Percentiles rank a stretch among this genome's conserved stretches.
Conservation (phyloP, 2,113 vertebrate genomes). For the Syrrhaptes paradoxus region DNA sequence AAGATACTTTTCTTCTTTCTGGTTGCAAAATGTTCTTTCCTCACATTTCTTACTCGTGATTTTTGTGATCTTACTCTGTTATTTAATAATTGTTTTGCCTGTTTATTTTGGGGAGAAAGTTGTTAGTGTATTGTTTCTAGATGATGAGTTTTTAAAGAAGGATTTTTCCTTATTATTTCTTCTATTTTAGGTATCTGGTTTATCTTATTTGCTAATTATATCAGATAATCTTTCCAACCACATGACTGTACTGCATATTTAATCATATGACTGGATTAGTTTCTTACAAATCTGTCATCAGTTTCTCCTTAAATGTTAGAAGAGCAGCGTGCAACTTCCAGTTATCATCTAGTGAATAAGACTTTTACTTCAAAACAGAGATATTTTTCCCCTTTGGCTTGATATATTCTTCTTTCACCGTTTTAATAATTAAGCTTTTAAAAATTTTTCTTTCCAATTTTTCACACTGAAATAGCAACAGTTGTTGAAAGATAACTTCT, state of each 20-base stretch:
- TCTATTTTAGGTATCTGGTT: neutral
- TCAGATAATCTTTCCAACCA: neutral
- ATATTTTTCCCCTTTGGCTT: neutral
- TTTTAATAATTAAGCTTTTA: neutral
- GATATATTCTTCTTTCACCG: neutral
- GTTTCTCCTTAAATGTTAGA: neutral
- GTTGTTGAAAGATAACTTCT: neutral
- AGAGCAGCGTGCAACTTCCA: neutral
- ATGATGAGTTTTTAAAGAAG: neutral
- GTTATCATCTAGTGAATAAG: neutral
- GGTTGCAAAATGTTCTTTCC: neutral
- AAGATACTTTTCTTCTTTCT: neutral
- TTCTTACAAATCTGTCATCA: neutral
- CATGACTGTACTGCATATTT: neutral
- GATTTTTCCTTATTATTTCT: neutral
- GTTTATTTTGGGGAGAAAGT: neutral
- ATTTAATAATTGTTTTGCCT: neutral
- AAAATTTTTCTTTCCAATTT: neutral
- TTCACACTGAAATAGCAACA: neutral
- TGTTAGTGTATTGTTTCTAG: neutral
- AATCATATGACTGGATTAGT: neutral
- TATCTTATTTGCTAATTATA: neutral
- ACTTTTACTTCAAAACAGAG: neutral
- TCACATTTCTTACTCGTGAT: neutral
- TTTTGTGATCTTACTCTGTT: neutral